A percentile compares a stretch with the other conserved stretches of the same genome.
These are phyloP conservation scores for Brachystomella parvula DNA, from an alignment of 1,140 invertebrate genomes.

Conservation along the genomic window DNA sequence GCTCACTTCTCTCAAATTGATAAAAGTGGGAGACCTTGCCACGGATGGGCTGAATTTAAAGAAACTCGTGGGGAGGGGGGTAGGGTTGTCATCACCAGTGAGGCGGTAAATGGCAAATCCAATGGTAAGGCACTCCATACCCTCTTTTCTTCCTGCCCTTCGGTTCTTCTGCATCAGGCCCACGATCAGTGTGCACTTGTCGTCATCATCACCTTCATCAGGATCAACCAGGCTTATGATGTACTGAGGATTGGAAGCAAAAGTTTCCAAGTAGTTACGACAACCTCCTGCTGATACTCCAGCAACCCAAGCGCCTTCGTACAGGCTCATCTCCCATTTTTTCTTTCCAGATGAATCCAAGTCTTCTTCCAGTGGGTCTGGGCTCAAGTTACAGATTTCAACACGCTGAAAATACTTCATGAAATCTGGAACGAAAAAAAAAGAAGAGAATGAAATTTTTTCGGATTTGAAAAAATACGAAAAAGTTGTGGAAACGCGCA, in stretches of 20 bases:
- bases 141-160: conserved; percentile 80
- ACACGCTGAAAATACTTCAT: conserved; percentile 63
- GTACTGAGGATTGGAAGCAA: conserved; percentile 94
- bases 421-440: conserved; percentile 51
- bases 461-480: too few relatives aligned
- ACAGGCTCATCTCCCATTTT: conserved; percentile 88
- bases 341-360: conserved; percentile 27
- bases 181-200: conserved; percentile 85
- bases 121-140: conserved; percentile 86
- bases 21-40: conserved; percentile 84
- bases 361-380: conserved; percentile 51
- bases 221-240: conserved; percentile 75
- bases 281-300: conserved; percentile 92
- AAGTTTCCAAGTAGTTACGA: conserved; percentile 88
- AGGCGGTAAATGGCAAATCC: conserved; percentile 91
- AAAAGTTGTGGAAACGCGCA: too few relatives aligned
- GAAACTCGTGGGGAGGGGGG: conserved; percentile 76
- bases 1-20: conserved; percentile 89
- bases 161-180: conserved; percentile 91
- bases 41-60: conserved; percentile 92
- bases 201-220: conserved; percentile 65
- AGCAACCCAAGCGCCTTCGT: conserved; percentile 87
- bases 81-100: conserved; percentile 47
- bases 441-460: background rate
- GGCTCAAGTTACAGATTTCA: conserved; percentile 94